A percentile compares a stretch with the other conserved stretches of the same genome.
phyloP scores from a whole-genome alignment of 1,140 invertebrate genomes.

The Ladona fulva region DNA sequence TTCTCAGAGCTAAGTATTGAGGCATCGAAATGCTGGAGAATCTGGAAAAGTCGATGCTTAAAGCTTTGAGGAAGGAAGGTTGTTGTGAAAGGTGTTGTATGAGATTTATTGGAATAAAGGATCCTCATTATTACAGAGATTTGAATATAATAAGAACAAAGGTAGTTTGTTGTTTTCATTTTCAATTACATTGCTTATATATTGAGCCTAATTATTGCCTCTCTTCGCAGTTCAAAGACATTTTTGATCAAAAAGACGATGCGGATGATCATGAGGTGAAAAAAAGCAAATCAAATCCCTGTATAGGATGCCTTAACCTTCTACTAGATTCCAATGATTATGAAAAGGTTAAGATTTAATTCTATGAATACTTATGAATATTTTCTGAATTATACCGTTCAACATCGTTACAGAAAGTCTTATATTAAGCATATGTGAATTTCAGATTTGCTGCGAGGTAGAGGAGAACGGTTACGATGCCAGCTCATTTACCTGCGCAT shows the following conservation, averaged over 20 bases:
- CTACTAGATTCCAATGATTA: neutral
- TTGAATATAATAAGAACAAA: neutral
- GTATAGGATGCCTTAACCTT: neutral
- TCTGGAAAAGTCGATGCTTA: neutral
- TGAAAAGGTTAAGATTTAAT: neutral
- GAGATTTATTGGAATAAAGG: slow-evolving; percentile 16
- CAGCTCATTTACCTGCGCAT: slow-evolving; percentile 38
- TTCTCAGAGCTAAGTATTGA: neutral
- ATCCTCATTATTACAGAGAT: neutral
- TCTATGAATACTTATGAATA: too few relatives aligned
- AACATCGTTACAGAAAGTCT: neutral
- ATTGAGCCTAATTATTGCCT: neutral
- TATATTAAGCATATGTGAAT: neutral
- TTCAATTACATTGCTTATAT: neutral
- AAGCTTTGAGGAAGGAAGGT: neutral
- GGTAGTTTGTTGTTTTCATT: neutral
- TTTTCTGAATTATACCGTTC: too few relatives aligned
- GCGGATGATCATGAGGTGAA: neutral
- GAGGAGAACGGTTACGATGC: slow-evolving; percentile 35
- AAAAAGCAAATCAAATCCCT: neutral
- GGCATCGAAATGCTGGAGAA: neutral
- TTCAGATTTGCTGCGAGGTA: slow-evolving; percentile 34
- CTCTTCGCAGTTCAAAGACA: neutral
- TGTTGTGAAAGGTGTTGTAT: slow-evolving; percentile 16
- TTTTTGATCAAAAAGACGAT: neutral